These are phyloP conservation scores for Drosophila eohydei DNA, from an alignment of 2,888 invertebrate species.

Conservation along the genomic window DNA sequence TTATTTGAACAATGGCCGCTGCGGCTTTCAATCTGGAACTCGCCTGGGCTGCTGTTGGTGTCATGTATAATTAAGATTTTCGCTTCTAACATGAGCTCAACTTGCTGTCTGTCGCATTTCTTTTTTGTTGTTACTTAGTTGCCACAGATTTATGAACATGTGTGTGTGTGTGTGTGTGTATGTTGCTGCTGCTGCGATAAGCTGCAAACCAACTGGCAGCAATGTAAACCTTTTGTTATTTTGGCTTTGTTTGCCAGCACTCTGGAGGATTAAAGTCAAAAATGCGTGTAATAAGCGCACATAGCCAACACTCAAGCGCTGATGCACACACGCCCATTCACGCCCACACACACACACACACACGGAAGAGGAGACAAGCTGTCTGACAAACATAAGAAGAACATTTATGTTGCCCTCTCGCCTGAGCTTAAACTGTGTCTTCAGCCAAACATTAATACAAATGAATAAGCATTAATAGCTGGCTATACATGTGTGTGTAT, in stretches of 20 bases:
- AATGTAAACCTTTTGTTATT: constrained; percentile 78
- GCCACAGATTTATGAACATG: constrained; percentile 63
- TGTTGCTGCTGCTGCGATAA: constrained; percentile 48
- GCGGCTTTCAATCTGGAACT: constrained; percentile 69
- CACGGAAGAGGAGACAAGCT: constrained; percentile 37
- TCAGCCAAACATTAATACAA: constrained; percentile 31
- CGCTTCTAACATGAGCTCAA: constrained; percentile 64
- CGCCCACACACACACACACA: constrained; percentile 23
- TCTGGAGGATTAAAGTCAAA: constrained; percentile 78
- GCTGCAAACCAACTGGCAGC: constrained; percentile 73
- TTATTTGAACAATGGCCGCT: constrained; percentile 62
- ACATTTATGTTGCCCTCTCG: constrained; percentile 69
- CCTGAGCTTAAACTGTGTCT: constrained; percentile 36
- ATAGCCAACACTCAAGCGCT: constrained; percentile 58
- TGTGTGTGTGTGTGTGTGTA: constrained; percentile 24
- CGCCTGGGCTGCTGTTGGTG: constrained; percentile 58
- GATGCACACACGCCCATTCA: constrained; percentile 30
- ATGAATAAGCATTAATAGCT: constrained; percentile 65
- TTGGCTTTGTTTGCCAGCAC: constrained; percentile 76
- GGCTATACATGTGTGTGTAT: not conserved
- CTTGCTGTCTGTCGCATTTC: constrained; percentile 39
- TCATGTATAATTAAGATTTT: constrained; percentile 79
- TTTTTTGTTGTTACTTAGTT: constrained; percentile 18
- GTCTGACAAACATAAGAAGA: constrained; percentile 61
- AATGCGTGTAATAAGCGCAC: constrained; percentile 80